Conservation (phyloP, 92 coral and sea anemone species). For the Parazoanthus swiftii region DNA sequence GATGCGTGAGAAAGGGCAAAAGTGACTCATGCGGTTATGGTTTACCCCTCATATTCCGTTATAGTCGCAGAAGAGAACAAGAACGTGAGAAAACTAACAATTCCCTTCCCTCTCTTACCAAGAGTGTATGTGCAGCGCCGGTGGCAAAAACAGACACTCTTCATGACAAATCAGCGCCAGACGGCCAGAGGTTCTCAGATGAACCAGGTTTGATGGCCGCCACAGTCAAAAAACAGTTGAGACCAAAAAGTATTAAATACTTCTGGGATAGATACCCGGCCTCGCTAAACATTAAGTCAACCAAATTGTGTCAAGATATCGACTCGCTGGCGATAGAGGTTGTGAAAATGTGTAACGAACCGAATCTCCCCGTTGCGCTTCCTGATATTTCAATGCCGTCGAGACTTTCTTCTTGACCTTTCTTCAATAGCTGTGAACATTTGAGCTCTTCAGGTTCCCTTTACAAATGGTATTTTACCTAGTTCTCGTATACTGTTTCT, state of each 20-base stretch:
- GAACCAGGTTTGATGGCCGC: background rate
- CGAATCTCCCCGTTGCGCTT: background rate
- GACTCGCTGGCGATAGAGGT: slow-evolving; percentile 28
- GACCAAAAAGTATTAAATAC: slow-evolving; percentile 1
- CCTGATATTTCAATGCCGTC: background rate
- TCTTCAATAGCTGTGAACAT: background rate
- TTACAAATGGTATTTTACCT: too few species aligned
- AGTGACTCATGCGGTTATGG: background rate
- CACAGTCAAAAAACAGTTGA: background rate
- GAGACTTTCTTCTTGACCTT: background rate
- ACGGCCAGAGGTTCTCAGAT: background rate
- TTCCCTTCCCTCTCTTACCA: background rate
- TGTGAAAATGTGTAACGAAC: slow-evolving; percentile 13
- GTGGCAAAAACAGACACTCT: background rate
- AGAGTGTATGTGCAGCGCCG: background rate
- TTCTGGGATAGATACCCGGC: slow-evolving; percentile 29
- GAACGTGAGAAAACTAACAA: background rate
- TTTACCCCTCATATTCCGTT: slow-evolving; percentile 14
- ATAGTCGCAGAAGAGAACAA: slow-evolving; percentile 2
- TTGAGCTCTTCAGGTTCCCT: background rate
- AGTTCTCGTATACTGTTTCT: background rate
- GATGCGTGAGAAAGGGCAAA: background rate
- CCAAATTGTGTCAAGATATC: background rate
- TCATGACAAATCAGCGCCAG: background rate
- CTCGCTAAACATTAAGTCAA: slow-evolving; percentile 14